These are phyloP conservation scores for Aporrectodea caliginosa DNA, from an alignment of 1,140 invertebrate genomes.

Conservation along the genomic window DNA sequence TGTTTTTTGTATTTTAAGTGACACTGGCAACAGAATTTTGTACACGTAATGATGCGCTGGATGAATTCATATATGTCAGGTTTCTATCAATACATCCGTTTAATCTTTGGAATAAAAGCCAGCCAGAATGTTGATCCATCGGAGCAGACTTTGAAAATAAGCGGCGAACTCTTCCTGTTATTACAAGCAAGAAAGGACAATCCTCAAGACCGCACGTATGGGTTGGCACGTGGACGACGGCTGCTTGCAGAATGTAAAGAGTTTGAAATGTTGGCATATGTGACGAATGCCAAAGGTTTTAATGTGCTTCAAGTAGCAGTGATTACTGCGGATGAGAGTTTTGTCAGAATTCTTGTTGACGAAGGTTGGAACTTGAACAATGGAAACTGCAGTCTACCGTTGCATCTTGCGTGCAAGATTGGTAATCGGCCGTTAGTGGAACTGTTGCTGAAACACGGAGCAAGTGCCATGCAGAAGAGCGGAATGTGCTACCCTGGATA, in stretches of 20 bases:
- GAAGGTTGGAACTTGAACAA: slow-evolving; percentile 30
- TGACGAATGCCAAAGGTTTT: slow-evolving; percentile 17
- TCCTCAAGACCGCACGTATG: neutral
- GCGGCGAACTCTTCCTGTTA: slow-evolving; percentile 9
- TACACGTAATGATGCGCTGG: slow-evolving; percentile 13
- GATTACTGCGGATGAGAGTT: slow-evolving; percentile 1
- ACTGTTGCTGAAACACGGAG: slow-evolving; percentile 39
- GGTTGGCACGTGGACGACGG: neutral
- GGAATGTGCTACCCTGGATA: slow-evolving; percentile 47
- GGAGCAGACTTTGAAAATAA: slow-evolving; percentile 5
- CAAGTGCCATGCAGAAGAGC: slow-evolving; percentile 28
- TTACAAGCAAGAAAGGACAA: neutral
- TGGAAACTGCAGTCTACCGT: slow-evolving; percentile 42
- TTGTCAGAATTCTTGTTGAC: slow-evolving; percentile 35
- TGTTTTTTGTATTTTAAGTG: too few relatives aligned
- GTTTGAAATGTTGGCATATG: slow-evolving; percentile 13
- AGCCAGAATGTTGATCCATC: slow-evolving; percentile 7
- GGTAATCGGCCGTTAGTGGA: slow-evolving; percentile 42
- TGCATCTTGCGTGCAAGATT: slow-evolving; percentile 44
- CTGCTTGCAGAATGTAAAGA: slow-evolving; percentile 17
- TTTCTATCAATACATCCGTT: slow-evolving; percentile 19
- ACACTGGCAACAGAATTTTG: too few relatives aligned
- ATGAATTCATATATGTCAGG: slow-evolving; percentile 10
- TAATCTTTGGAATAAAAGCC: slow-evolving; percentile 15
- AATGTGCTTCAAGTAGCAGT: slow-evolving; percentile 25